Evolutionary conservation across 1,140 invertebrate genomes (phyloP), one percentile per base, ranked within the genome.

Genomic region (Nixonia krombeini): DNA sequence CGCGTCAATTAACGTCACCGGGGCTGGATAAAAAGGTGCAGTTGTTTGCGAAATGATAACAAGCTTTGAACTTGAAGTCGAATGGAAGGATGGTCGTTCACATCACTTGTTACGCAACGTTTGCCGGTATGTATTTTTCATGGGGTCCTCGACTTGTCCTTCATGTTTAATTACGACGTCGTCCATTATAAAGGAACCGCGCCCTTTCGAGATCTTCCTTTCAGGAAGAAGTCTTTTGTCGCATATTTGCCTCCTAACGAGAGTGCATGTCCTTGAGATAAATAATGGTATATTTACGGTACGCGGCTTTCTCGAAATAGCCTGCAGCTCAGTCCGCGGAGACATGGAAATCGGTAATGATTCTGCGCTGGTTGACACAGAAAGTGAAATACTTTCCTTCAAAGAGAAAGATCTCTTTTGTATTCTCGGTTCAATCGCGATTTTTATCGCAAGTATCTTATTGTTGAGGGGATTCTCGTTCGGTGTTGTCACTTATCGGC

Each of bases 181-280:
- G 15, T 41, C 17, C 45, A 67, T 72, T 69, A 72, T 73, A 75
- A 72, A 79, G 67, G 42, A 57, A 29, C 9, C 1, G 10, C 23
- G 8, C 12, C 46, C 51, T 38, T 17, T 50, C 26, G 38, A 35
- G 62, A 62, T 70, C 35, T 41, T 46, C 16, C 47, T 58, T 52
- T 59, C 52, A 50, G 33, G 10, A 28, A 55, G n/a, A n/a, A 67
- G 61, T 70, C 76, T 74, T 81, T 81, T 79, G 73, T 79, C 59
- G 74, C 56, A 61, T 74, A 72, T 76, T 77, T 77, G 69, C 73
- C 64, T 44, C 49, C 58, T 81, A 79, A 80, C 75, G 74, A 83
- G 70, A 64, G 41, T 61, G 63, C 72, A 69, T 77, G 74, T 79
- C 61, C 73, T 76, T 67, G 31, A 75, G 66, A 73, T 66, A 73